Percentiles rank a stretch among this genome's conserved stretches.
Evolutionary conservation across 2,888 invertebrate genomes (phyloP).

Genomic region (Eristalinus sepulchralis): DNA sequence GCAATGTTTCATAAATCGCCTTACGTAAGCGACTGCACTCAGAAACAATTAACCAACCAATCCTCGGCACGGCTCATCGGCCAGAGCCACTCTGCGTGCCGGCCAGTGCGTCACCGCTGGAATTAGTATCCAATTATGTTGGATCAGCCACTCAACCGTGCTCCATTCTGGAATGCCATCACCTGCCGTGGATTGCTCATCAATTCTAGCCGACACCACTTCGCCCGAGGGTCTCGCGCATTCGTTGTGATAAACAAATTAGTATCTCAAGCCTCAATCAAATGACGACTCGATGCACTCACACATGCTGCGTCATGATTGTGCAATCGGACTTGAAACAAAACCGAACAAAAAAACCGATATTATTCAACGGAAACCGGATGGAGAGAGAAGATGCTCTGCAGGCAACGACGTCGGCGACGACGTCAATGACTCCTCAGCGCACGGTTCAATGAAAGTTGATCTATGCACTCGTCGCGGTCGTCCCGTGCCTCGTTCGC

Average conservation of each 20-base stretch:
- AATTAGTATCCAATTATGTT: background rate
- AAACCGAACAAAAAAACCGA: conserved; percentile 11
- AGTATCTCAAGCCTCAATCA: background rate
- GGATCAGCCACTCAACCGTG: background rate
- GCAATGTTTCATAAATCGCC: conserved; percentile 9
- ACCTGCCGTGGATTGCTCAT: conserved; percentile 6
- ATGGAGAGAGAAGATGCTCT: conserved; percentile 44
- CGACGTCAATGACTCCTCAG: conserved; percentile 65
- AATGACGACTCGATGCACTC: background rate
- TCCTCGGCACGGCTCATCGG: background rate
- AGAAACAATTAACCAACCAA: conserved; percentile 1
- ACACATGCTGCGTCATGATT: conserved; percentile 6
- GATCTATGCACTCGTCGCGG: conserved; percentile 50
- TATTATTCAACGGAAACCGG: conserved; percentile 67
- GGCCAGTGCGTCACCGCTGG: background rate
- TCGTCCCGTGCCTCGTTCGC: conserved; percentile 5
- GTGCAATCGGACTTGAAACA: conserved; percentile 23
- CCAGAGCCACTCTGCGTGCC: background rate
- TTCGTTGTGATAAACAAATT: conserved; percentile 30
- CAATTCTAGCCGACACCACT: conserved; percentile 29
- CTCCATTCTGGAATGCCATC: conserved; percentile 15
- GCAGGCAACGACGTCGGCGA: conserved; percentile 22
- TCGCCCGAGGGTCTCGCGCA: background rate
- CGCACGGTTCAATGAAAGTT: conserved; percentile 65
- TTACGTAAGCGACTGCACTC: conserved; percentile 27